These are phyloP conservation scores for Xanthorhoe spadicearia DNA, from an alignment of 2,888 invertebrate genomes.

Conservation along the genomic window DNA sequence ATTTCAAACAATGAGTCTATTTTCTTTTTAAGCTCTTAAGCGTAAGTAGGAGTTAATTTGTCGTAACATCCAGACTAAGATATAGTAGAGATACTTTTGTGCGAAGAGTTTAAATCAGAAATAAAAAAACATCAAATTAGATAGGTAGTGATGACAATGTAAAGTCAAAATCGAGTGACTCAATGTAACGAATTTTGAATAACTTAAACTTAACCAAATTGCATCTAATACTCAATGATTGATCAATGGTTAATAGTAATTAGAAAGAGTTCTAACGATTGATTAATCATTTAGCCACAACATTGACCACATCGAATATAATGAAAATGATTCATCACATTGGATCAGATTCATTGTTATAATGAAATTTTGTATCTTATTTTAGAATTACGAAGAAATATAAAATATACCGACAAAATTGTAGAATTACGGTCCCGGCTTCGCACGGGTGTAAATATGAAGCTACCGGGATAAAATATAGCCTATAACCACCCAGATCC, in stretches of 20 bases:
- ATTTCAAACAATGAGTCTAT: not conserved
- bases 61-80: constrained; percentile 52
- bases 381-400: not conserved
- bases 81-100: constrained; percentile 34
- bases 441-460: too few species aligned
- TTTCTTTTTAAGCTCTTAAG: not conserved
- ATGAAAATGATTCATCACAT: constrained; percentile 28
- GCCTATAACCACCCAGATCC: too few species aligned
- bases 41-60: constrained; percentile 3
- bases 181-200: constrained; percentile 26
- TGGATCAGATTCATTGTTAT: constrained; percentile 2
- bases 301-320: constrained; percentile 48
- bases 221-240: constrained; percentile 43
- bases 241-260: constrained; percentile 33
- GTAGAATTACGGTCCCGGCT: too few species aligned
- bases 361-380: not conserved
- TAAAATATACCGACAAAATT: constrained; percentile 1
- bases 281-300: constrained; percentile 40
- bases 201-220: constrained; percentile 34
- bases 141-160: constrained; percentile 31
- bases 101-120: constrained; percentile 44
- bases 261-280: constrained; percentile 9
- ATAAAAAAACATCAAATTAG: constrained; percentile 34
- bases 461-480: too few species aligned
- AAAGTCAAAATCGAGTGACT: constrained; percentile 25